Evolutionary conservation across 2,888 invertebrate genomes (phyloP), one percentile per base, ranked within the genome.

Genomic region (Amitus sp.): DNA sequence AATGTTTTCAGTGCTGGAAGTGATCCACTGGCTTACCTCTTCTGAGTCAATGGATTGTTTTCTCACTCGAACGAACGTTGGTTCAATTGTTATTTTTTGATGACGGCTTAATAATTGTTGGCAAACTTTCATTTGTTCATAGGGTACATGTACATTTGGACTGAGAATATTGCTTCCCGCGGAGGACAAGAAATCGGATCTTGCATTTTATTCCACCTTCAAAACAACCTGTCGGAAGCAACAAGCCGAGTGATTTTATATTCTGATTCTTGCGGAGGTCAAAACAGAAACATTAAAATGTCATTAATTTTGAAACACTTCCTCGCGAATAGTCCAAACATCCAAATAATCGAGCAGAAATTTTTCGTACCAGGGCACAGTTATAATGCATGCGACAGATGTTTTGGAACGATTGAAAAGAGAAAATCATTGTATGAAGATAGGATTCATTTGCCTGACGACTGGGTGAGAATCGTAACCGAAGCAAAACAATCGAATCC

Each of bases 231-330:
- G n/a, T 10, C 20, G 18, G 5, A 20, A 40, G 34, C 10, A 9
- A 50, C 34, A 12, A 20, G 19, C 9, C 37, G 27, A 15, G n/a
- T 54, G 5, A 39, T 47, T 9, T 17, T 65, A 37, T 74, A 69
- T 65, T 68, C 69, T 49, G 73, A 73, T 64, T 57, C 61, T 27
- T 73, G 73, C 15, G 47, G 47, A n/a, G 30, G 30, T 2, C 30
- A 30, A n/a, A 30, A 30, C n/a, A 7, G 30, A 2, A 30, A 30
- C 30, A 47, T 47, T 2, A 47, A 47, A 34, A 33, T 47, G 12
- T 15, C 47, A 9, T 27, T 46, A 6, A n/a, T 46, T 5, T 27
- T 46, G 15, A 23, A 46, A 27, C 46, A 46, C 15, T 27, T 46
- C 13, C 18, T 47, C 7, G 47, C 34, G 20, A 17, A 15, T 1